phyloP scores from a whole-genome alignment of 2,113 vertebrate genomes.

The Nerophis ophidion region DNA sequence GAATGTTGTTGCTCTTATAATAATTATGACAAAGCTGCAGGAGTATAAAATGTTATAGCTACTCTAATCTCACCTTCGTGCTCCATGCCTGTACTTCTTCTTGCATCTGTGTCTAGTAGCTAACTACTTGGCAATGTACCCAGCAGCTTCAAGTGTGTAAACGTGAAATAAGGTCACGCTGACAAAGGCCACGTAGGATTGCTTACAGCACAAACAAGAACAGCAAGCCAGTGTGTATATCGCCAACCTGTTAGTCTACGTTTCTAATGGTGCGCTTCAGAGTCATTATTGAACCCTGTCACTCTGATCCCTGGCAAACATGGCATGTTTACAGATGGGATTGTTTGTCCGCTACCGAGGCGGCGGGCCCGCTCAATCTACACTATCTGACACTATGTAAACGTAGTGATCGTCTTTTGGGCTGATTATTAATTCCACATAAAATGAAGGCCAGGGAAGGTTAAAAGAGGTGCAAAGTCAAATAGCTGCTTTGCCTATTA shows the following conservation, averaged over 20 bases:
- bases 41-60: background rate
- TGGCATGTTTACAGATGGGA: constrained; percentile 35
- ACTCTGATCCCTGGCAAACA: constrained; percentile 8
- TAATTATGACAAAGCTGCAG: too few relatives aligned
- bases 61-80: background rate
- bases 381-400: constrained; percentile 24
- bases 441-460: constrained; percentile 41
- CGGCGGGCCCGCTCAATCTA: constrained; percentile 31
- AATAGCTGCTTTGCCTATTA: constrained; percentile 60
- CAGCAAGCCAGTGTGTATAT: constrained; percentile 25
- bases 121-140: constrained; percentile 4
- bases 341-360: constrained; percentile 16
- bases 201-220: constrained; percentile 19
- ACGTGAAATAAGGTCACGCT: constrained; percentile 29
- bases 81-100: background rate
- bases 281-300: constrained; percentile 8
- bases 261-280: constrained; percentile 8
- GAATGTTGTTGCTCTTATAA: too few relatives aligned
- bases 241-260: constrained; percentile 18
- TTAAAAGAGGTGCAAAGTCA: constrained; percentile 53
- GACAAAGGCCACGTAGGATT: constrained; percentile 26
- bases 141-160: background rate
- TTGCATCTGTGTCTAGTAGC: constrained; percentile 6
- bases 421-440: constrained; percentile 61
- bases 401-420: constrained; percentile 21